A percentile compares a stretch with the other conserved stretches of the same genome.
These are phyloP conservation scores for Gastrophysa polygoni DNA, from an alignment of 2,888 invertebrate genomes.

Conservation along the genomic window DNA sequence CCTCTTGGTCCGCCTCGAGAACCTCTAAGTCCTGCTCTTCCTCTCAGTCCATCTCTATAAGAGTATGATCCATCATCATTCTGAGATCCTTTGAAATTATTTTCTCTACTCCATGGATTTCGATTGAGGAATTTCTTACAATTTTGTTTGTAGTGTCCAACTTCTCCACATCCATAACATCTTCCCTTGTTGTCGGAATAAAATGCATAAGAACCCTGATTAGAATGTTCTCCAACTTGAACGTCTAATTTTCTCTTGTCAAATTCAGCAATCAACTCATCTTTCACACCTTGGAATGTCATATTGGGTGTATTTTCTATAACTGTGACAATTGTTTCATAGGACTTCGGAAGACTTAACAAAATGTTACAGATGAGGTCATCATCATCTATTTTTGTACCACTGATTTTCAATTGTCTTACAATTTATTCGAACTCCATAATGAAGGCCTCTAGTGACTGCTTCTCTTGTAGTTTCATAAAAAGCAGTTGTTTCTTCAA, in stretches of 20 bases:
- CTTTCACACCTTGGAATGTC: conserved; percentile 16
- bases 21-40: no score
- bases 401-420: conserved; percentile 22
- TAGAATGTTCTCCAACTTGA: background rate
- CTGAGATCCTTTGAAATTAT: no score
- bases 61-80: no score
- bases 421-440: conserved; percentile 25
- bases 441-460: conserved; percentile 20
- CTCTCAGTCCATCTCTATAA: background rate
- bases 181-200: background rate
- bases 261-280: conserved; percentile 4
- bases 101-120: background rate
- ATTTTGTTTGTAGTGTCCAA: conserved; percentile 1
- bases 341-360: conserved; percentile 27
- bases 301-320: conserved; percentile 26
- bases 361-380: conserved; percentile 25
- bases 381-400: conserved; percentile 22
- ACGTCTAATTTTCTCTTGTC: conserved; percentile 1
- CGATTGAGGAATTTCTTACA: background rate
- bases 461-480: conserved; percentile 12
- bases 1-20: background rate
- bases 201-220: background rate
- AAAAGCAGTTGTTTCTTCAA: conserved; percentile 26
- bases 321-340: conserved; percentile 29
- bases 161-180: conserved; percentile 18